Conservation (phyloP, 1,140 invertebrate species). For the Prorops nasuta region DNA sequence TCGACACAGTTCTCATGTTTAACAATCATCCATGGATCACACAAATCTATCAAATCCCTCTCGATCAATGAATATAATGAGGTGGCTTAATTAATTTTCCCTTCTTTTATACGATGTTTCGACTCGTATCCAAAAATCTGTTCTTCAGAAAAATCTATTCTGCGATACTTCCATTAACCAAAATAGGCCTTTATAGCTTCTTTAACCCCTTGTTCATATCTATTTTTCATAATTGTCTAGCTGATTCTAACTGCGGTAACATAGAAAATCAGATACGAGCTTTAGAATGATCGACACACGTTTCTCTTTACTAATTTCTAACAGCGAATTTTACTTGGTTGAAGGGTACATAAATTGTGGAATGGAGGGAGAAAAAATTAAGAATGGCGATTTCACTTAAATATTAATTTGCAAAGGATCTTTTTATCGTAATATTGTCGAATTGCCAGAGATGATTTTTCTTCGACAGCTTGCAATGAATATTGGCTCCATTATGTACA, state of each 20-base stretch:
- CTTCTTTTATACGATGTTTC: no score
- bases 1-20: background rate
- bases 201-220: no score
- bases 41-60: background rate
- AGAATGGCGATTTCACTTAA: no score
- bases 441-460: no score
- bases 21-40: no score
- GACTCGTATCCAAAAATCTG: no score
- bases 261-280: background rate
- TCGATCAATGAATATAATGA: background rate
- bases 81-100: background rate
- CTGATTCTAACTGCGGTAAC: background rate
- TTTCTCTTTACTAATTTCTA: slow-evolving; percentile 1
- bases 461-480: no score
- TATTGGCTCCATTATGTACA: no score
- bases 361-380: background rate
- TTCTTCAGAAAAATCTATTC: no score
- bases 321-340: background rate
- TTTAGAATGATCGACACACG: background rate
- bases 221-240: no score
- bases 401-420: no score
- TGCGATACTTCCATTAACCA: background rate
- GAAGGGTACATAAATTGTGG: background rate
- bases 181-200: background rate
- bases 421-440: no score